Evolutionary conservation across 2,888 invertebrate species (phyloP).

Genomic region (Seira musarum): DNA sequence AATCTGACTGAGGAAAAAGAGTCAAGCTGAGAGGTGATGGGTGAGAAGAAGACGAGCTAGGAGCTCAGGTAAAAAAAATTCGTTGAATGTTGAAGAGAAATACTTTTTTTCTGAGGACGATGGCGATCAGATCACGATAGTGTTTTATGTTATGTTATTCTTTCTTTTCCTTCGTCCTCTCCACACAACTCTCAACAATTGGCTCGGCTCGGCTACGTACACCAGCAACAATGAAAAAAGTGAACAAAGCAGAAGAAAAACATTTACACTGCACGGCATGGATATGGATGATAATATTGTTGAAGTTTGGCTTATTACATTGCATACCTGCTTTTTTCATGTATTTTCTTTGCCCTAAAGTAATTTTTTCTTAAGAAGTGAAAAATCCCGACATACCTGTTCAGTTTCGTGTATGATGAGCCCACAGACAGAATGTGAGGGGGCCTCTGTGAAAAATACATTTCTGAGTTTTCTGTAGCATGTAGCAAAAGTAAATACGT

Average conservation of each 20-base stretch:
- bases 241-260: too few relatives aligned
- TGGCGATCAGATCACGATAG: background rate
- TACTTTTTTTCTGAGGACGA: background rate
- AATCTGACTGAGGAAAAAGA: constrained; percentile 8
- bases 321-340: constrained; percentile 12
- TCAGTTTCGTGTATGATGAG: constrained; percentile 53
- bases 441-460: constrained; percentile 43
- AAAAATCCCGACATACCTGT: constrained; percentile 48
- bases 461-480: constrained; percentile 37
- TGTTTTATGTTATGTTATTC: too few relatives aligned
- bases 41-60: constrained; percentile 9
- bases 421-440: constrained; percentile 45
- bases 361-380: constrained; percentile 32
- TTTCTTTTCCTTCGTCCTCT: too few relatives aligned
- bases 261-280: too few relatives aligned
- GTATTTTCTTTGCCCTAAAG: background rate
- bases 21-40: constrained; percentile 41
- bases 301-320: too few relatives aligned
- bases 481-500: constrained; percentile 19
- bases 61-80: background rate
- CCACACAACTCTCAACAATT: too few relatives aligned
- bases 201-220: too few relatives aligned
- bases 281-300: too few relatives aligned
- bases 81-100: background rate
- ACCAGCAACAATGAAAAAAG: too few relatives aligned